Base-by-base conservation (phyloP, 2,888 invertebrate species). In the Mycogona germanica region DNA sequence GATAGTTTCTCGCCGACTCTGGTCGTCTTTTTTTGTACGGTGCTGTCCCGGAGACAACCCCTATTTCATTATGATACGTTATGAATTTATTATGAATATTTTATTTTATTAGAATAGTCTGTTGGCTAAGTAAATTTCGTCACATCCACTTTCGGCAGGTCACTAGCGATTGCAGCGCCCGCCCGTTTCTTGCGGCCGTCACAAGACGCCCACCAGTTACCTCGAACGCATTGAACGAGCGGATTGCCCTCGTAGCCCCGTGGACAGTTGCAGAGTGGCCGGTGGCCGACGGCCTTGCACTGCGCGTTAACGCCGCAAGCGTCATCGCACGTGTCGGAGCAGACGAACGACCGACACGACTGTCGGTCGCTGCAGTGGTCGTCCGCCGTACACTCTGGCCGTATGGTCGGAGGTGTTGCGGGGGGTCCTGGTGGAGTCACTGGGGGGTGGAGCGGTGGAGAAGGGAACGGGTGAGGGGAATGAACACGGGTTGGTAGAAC, bases 161-260 rank as follows among this genome's bases (percentile, higher is more conserved):
- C 9, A 32, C 9, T 12, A n/a, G n/a, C 35, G 35, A 32, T 12
- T 32, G 9, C 35, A 32, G 35, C 9, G n/a, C 9, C n/a, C 35
- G 35, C n/a, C 35, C 9, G n/a, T 32, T 32, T 32, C 35, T 32
- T 32, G 35, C 35, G n/a, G 35, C 9, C 9, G n/a, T 32, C 9
- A 32, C n/a, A 32, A 32, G n/a, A n/a, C n/a, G n/a, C n/a, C n/a
- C n/a, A n/a, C n/a, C n/a, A n/a, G n/a, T n/a, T 59, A 64, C 84
- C 85, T 69, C 82, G 81, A 40, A 26, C 26, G 28, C 53, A 53
- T 26, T 53, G 46, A n/a, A 26, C 19, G 29, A 87, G 87, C 5
- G 88, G 87, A 66, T 89, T 87, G 21, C 88, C 89, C 69, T 80
- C 80, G 65, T 77, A 85, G 32, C 85, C 86, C 41, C 75, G 70